Percentiles rank a stretch among this genome's conserved stretches.
These are phyloP conservation scores for Musca vetustissima DNA, from an alignment of 1,140 invertebrate genomes.

Conservation along the genomic window DNA sequence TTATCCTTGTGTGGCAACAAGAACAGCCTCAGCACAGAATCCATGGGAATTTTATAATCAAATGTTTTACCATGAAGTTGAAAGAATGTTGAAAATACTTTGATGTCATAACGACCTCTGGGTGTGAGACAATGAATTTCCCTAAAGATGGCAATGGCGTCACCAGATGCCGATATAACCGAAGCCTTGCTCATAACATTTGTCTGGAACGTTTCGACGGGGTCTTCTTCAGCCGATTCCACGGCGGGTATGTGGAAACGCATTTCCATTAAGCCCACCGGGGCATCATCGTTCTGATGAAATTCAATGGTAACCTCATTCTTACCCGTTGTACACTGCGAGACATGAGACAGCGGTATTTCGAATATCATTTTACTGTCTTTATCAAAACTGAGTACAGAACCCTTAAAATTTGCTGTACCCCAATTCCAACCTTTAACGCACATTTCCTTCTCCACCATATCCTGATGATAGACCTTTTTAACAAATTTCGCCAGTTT, in stretches of 20 bases:
- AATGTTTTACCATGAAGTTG: conserved; percentile 99
- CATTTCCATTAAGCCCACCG: conserved; percentile 96
- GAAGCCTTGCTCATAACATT: conserved; percentile 96
- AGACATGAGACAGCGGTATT: conserved; percentile 93
- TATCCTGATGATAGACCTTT: conserved; percentile 79
- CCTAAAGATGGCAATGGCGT: conserved; percentile 95
- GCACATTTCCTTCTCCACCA: conserved; percentile 89
- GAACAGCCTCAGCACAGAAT: conserved; percentile 91
- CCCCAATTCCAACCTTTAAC: conserved; percentile 99
- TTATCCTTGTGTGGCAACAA: conserved; percentile 96
- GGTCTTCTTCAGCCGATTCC: conserved; percentile 82
- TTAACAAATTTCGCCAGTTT: conserved; percentile 86
- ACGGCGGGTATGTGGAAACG: conserved; percentile 93
- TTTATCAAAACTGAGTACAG: conserved; percentile 89
- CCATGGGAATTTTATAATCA: conserved; percentile 99
- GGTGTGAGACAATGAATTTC: conserved; percentile 98
- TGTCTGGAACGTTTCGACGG: conserved; percentile 93
- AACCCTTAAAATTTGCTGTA: conserved; percentile 89
- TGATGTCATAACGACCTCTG: conserved; percentile 99
- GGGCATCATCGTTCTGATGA: conserved; percentile 97
- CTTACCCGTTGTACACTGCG: conserved; percentile 94
- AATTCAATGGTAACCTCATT: conserved; percentile 99
- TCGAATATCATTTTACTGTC: conserved; percentile 91
- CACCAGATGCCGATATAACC: conserved; percentile 95
- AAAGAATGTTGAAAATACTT: conserved; percentile 96